Evolutionary conservation across 2,888 invertebrate genomes (phyloP).

Genomic region (Apamea anceps): DNA sequence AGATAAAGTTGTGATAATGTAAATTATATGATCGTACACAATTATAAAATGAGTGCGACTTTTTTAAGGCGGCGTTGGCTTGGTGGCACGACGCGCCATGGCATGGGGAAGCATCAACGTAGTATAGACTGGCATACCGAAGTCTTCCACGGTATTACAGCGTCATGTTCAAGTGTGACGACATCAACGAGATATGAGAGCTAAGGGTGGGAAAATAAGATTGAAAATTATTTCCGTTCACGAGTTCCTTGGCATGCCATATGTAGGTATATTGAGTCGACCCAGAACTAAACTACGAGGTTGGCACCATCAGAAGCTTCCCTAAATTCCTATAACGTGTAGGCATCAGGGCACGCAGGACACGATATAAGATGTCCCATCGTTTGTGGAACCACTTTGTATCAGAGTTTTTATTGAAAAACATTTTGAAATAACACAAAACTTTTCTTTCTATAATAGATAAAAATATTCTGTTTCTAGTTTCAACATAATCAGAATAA

Average conservation of each 20-base stretch:
- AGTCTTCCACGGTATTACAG: background rate
- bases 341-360: background rate
- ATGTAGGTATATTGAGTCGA: background rate
- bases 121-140: background rate
- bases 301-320: background rate
- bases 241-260: background rate
- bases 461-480: background rate
- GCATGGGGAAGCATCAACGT: background rate
- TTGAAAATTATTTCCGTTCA: background rate
- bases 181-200: background rate
- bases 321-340: background rate
- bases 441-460: background rate
- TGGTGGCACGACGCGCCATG: background rate
- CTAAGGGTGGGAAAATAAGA: background rate
- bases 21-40: background rate
- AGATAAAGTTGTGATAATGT: background rate
- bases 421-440: background rate
- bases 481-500: constrained; percentile 23
- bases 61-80: background rate
- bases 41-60: background rate
- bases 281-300: background rate
- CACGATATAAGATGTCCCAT: background rate
- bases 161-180: background rate
- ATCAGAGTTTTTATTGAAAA: background rate
- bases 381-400: background rate